These are phyloP conservation scores for Enteromius unitaeniatus DNA, from an alignment of 2,797 vertebrate genomes.

Conservation along the genomic window DNA sequence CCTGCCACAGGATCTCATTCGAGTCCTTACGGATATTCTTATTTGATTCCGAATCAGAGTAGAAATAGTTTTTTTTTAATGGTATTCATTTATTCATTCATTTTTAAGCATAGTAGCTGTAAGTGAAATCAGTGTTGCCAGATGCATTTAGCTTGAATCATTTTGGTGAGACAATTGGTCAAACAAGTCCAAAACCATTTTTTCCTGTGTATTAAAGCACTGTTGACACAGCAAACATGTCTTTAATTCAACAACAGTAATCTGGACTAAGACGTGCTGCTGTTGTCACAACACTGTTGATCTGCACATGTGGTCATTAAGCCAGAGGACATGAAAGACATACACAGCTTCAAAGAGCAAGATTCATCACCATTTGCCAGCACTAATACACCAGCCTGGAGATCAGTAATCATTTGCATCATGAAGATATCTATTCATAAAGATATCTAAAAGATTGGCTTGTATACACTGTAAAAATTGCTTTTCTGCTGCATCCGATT, in stretches of 20 bases:
- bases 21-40: background rate
- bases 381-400: conserved; percentile 17
- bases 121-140: background rate
- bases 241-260: conserved; percentile 28
- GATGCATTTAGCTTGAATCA: background rate
- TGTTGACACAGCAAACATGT: conserved; percentile 31
- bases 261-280: conserved; percentile 21
- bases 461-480: background rate
- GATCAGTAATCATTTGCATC: background rate
- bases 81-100: no score
- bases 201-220: conserved; percentile 9
- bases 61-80: no score
- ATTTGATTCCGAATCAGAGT: background rate
- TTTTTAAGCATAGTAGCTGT: background rate
- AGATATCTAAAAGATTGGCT: background rate
- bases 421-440: conserved; percentile 1
- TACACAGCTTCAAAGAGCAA: conserved; percentile 36
- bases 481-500: background rate
- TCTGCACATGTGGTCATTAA: conserved; percentile 52
- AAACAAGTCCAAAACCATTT: background rate
- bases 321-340: conserved; percentile 43
- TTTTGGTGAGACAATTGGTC: background rate
- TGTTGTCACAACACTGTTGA: conserved; percentile 47
- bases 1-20: background rate
- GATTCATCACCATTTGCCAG: background rate